Conservation (phyloP, 1,140 invertebrate genomes). For the Plectrocnemia conspersa region DNA sequence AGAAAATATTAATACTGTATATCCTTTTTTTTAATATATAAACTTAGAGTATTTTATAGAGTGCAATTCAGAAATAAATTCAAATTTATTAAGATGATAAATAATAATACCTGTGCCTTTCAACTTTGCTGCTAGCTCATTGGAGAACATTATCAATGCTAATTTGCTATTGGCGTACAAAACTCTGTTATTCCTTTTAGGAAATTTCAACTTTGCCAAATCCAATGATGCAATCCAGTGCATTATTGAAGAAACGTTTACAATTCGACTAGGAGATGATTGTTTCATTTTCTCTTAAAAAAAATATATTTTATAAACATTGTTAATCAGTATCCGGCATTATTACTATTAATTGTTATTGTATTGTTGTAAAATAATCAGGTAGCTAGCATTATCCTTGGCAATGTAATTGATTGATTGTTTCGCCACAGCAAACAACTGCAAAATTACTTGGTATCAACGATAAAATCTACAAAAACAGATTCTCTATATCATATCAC, state of each 20-base stretch:
- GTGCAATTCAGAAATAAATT: background rate
- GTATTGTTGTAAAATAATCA: no score
- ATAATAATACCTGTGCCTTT: constrained; percentile 39
- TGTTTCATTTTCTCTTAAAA: constrained; percentile 45
- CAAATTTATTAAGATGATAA: background rate
- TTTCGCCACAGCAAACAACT: no score
- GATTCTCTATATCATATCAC: no score
- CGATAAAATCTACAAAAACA: no score
- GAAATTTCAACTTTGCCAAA: constrained; percentile 43
- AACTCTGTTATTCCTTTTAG: constrained; percentile 34
- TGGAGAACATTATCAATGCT: constrained; percentile 57
- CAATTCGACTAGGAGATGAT: constrained; percentile 53
- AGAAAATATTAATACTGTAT: background rate
- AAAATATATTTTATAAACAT: background rate
- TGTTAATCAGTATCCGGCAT: no score
- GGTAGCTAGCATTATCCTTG: no score
- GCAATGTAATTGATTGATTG: no score
- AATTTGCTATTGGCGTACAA: constrained; percentile 62
- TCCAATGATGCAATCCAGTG: constrained; percentile 54
- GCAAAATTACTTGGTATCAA: no score
- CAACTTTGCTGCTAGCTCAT: constrained; percentile 50
- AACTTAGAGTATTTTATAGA: no score
- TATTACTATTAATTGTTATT: no score
- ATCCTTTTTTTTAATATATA: no score
- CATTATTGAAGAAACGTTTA: constrained; percentile 61